phyloP scores from a whole-genome alignment of 1,140 invertebrate species.

The Formica selysi region DNA sequence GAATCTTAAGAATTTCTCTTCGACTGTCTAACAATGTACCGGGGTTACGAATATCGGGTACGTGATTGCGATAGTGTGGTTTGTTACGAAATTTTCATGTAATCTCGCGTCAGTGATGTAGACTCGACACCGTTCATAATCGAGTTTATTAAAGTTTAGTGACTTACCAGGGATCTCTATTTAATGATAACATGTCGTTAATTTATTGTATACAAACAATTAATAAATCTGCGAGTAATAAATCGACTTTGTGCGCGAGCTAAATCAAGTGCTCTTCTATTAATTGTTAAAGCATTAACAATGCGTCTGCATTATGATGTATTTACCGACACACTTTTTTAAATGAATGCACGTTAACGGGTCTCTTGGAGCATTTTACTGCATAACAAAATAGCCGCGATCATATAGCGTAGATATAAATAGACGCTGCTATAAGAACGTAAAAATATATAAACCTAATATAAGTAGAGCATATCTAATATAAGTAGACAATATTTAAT shows the following conservation, averaged over 20 bases:
- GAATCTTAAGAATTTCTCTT: slow-evolving; percentile 75
- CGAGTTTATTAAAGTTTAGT: background rate
- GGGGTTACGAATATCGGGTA: slow-evolving; percentile 40
- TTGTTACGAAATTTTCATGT: slow-evolving; percentile 43
- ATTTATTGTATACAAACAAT: background rate
- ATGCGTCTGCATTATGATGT: background rate
- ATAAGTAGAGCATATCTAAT: background rate
- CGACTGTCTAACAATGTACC: slow-evolving; percentile 71
- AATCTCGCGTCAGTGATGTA: background rate
- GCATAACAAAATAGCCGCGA: slow-evolving; percentile 41
- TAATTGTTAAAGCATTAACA: slow-evolving; percentile 5
- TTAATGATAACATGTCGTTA: background rate
- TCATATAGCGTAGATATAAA: slow-evolving; percentile 21
- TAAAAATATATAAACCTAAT: slow-evolving; percentile 36
- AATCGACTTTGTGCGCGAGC: too few species aligned
- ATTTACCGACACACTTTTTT: slow-evolving; percentile 23
- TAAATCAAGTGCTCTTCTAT: background rate
- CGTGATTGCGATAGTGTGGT: slow-evolving; percentile 35
- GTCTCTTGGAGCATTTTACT: slow-evolving; percentile 34
- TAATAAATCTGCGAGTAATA: background rate
- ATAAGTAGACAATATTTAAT: slow-evolving; percentile 31
- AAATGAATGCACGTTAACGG: slow-evolving; percentile 36
- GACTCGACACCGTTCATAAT: background rate
- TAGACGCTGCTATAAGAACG: background rate
- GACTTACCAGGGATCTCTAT: background rate